A percentile compares a stretch with the other conserved stretches of the same genome.
Evolutionary conservation across 2,797 vertebrate species (phyloP).

Genomic region (Urophycis tenuis): DNA sequence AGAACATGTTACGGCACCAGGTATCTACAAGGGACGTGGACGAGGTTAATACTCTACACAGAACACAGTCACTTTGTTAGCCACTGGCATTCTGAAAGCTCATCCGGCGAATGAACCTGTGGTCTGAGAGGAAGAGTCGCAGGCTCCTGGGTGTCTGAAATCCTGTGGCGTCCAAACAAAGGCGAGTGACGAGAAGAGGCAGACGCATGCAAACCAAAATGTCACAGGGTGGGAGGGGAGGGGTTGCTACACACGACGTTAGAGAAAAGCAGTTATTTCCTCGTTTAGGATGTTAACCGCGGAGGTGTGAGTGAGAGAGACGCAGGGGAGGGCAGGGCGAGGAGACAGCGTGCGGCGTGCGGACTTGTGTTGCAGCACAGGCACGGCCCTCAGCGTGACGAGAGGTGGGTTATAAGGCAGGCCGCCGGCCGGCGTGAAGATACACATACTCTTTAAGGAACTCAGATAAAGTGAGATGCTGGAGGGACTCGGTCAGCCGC

Average conservation of each 20-base stretch:
- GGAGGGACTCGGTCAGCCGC: constrained; percentile 73
- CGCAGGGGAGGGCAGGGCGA: too few relatives aligned
- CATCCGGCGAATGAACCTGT: not conserved
- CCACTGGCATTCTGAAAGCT: not conserved
- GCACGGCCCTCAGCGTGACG: not conserved
- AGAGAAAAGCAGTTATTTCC: not conserved
- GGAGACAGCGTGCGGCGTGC: not conserved
- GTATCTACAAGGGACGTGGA: not conserved
- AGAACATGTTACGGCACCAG: not conserved
- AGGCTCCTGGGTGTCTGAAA: not conserved
- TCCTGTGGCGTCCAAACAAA: not conserved
- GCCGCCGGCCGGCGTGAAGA: not conserved
- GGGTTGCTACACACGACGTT: not conserved
- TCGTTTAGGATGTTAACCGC: not conserved
- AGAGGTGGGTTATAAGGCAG: not conserved
- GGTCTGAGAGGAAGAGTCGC: not conserved
- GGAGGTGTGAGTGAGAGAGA: not conserved
- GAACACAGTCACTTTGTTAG: not conserved
- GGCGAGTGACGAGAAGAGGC: not conserved
- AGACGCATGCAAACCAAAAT: not conserved
- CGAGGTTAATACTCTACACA: not conserved
- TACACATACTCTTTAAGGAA: constrained; percentile 84
- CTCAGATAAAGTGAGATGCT: constrained; percentile 78
- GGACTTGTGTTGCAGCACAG: constrained; percentile 11
- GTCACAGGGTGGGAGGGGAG: not conserved